A percentile compares a stretch with the other conserved stretches of the same genome.
Conservation (phyloP, 2,888 invertebrate genomes). For the Ennomos fuscantarius region DNA sequence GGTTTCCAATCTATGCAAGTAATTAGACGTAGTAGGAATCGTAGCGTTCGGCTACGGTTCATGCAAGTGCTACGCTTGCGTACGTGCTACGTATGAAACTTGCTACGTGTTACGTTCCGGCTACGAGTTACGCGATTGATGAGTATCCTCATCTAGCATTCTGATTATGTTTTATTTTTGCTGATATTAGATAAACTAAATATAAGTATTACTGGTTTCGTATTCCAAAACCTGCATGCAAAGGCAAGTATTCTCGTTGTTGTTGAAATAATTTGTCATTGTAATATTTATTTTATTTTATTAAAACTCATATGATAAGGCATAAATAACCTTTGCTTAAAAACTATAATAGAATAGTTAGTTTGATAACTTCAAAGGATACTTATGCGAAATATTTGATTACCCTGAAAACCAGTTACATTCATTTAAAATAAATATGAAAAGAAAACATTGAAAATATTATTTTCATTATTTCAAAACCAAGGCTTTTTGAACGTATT, state of each 20-base stretch:
- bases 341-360: conserved; percentile 28
- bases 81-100: background rate
- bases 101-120: conserved; percentile 3
- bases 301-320: background rate
- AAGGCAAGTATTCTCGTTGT: no score
- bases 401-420: conserved; percentile 41
- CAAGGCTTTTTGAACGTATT: no score
- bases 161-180: no score
- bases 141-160: background rate
- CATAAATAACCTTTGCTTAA: conserved; percentile 20
- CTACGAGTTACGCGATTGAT: conserved; percentile 21
- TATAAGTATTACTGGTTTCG: no score
- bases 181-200: no score
- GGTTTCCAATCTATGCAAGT: conserved; percentile 32
- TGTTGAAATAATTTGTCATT: no score
- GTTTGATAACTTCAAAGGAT: conserved; percentile 38
- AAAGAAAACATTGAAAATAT: conserved; percentile 39
- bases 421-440: conserved; percentile 44
- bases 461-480: conserved; percentile 30
- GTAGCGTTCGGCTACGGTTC: conserved; percentile 29
- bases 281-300: conserved; percentile 1
- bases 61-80: conserved; percentile 18
- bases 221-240: no score
- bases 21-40: conserved; percentile 24
- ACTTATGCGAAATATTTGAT: conserved; percentile 40